A percentile compares a stretch with the other conserved stretches of the same genome.
Conservation (phyloP, 1,140 invertebrate genomes). For the Drosophila carrolli region DNA sequence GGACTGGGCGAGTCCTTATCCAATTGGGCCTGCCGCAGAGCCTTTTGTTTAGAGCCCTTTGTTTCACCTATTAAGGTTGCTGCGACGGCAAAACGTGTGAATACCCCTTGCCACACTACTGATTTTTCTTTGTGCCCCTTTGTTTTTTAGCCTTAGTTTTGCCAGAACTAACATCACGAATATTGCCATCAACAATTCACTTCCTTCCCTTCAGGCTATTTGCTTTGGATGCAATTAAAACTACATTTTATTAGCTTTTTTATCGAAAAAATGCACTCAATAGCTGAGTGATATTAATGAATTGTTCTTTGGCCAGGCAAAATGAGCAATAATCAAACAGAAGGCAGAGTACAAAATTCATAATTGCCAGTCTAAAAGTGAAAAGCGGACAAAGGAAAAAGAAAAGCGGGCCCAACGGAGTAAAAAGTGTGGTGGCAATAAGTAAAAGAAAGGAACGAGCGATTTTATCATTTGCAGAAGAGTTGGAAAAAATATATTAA, state of each 20-base stretch:
- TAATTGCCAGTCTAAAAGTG: conserved; percentile 30
- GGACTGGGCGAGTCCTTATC: conserved; percentile 22
- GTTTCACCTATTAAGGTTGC: conserved; percentile 47
- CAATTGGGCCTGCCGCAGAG: conserved; percentile 45
- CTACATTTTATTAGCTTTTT: conserved; percentile 32
- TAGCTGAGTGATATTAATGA: conserved; percentile 49
- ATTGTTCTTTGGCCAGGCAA: conserved; percentile 34
- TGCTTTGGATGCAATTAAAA: conserved; percentile 58
- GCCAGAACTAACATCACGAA: conserved; percentile 25
- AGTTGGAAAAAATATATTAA: conserved; percentile 20
- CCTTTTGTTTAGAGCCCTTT: conserved; percentile 37
- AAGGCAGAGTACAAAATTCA: conserved; percentile 33
- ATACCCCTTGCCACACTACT: conserved; percentile 4
- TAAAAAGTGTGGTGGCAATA: conserved; percentile 13
- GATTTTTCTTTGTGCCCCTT: not conserved
- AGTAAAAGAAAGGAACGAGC: not conserved
- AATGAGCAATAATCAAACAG: conserved; percentile 56
- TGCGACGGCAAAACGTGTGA: conserved; percentile 38
- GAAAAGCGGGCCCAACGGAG: not conserved
- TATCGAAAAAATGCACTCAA: conserved; percentile 18
- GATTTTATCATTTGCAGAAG: conserved; percentile 30
- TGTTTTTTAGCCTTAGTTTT: not conserved
- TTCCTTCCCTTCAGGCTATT: conserved; percentile 36
- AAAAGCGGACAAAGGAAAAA: conserved; percentile 25
- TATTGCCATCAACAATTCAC: conserved; percentile 27